phyloP scores from a whole-genome alignment of 2,888 invertebrate genomes.

The Gibbula magus region DNA sequence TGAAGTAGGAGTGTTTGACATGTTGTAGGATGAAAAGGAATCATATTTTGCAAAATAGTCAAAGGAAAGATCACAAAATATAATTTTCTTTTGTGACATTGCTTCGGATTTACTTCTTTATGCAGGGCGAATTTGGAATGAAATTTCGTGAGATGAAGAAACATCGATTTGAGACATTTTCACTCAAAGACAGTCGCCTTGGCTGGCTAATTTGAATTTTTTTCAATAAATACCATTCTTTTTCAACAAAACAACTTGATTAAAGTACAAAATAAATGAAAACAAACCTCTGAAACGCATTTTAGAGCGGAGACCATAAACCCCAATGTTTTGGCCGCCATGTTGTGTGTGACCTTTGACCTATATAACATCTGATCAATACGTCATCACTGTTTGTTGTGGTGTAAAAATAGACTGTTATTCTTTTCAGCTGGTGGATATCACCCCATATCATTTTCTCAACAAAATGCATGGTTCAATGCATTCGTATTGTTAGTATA shows the following conservation, averaged over 20 bases:
- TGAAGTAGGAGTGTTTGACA: no score
- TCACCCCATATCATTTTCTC: no score
- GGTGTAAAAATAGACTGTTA: no score
- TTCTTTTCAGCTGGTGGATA: no score
- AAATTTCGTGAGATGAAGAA: neutral
- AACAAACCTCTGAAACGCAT: neutral
- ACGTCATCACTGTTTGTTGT: neutral
- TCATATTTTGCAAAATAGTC: no score
- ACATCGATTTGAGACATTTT: neutral
- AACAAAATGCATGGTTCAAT: no score
- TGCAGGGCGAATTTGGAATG: neutral
- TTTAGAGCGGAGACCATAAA: neutral
- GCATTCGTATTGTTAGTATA: no score
- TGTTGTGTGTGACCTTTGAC: slow-evolving; percentile 40
- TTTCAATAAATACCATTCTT: neutral
- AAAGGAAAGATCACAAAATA: no score
- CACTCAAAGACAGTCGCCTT: neutral
- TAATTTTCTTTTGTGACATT: no score
- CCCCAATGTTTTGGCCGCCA: slow-evolving; percentile 39
- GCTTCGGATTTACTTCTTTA: no score
- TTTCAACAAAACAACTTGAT: neutral
- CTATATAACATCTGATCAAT: slow-evolving; percentile 25
- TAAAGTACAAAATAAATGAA: neutral
- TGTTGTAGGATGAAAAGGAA: no score
- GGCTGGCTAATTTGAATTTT: no score